Evolutionary conservation across 2,888 invertebrate species (phyloP).

Genomic region (Euzetes globulus): DNA sequence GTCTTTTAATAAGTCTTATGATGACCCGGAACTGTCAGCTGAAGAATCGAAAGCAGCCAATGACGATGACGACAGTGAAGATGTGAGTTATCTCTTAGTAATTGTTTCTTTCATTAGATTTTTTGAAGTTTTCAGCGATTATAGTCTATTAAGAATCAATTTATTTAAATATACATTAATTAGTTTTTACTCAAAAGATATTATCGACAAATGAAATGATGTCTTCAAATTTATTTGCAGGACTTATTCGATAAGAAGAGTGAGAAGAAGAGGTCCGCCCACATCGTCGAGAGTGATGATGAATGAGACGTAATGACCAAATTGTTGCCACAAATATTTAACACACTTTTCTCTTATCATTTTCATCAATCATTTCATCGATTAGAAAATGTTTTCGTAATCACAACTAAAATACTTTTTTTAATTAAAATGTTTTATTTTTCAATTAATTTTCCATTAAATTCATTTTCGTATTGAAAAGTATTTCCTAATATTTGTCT

Average conservation of each 20-base stretch:
- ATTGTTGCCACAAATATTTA: not conserved
- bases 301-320: not conserved
- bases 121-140: too few relatives aligned
- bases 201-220: not conserved
- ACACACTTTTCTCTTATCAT: too few relatives aligned
- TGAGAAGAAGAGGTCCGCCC: slow-evolving; percentile 37
- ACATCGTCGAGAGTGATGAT: slow-evolving; percentile 41
- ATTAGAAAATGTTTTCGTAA: too few relatives aligned
- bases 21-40: slow-evolving; percentile 34
- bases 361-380: too few relatives aligned
- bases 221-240: slow-evolving; percentile 31
- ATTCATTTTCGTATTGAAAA: too few relatives aligned
- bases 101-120: too few relatives aligned
- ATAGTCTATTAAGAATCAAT: too few relatives aligned
- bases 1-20: slow-evolving; percentile 1
- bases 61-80: slow-evolving; percentile 20
- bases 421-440: too few relatives aligned
- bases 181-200: not conserved
- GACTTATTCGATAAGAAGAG: slow-evolving; percentile 39
- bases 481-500: too few relatives aligned
- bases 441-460: too few relatives aligned
- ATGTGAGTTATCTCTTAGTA: not conserved
- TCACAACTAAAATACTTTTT: too few relatives aligned
- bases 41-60: slow-evolving; percentile 37
- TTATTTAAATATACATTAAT: too few relatives aligned